phyloP scores from a whole-genome alignment of 2,113 vertebrate genomes.

The Muntiacus muntjak region DNA sequence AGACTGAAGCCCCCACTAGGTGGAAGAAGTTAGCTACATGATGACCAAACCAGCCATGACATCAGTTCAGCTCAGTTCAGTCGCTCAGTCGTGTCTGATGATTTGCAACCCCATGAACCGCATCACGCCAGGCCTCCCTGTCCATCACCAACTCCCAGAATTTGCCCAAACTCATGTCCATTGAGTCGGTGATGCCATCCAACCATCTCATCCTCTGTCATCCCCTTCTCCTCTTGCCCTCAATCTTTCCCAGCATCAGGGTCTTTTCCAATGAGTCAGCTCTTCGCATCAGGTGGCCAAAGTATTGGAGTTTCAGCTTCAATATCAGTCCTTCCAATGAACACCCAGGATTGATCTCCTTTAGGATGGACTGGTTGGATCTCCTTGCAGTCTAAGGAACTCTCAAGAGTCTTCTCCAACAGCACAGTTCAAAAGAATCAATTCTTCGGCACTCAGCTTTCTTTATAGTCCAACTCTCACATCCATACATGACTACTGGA shows the following conservation, averaged over 20 bases:
- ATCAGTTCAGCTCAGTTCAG: background rate
- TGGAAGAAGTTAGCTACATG: background rate
- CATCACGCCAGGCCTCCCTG: background rate
- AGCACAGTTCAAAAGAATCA: background rate
- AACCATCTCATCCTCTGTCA: background rate
- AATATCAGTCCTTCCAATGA: background rate
- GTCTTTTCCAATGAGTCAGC: background rate
- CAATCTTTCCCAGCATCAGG: background rate
- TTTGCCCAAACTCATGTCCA: background rate
- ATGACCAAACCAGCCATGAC: background rate
- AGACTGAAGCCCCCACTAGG: background rate
- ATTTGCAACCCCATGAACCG: background rate
- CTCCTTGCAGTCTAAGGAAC: background rate
- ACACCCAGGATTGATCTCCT: background rate
- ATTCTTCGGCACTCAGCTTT: rapidly evolving
- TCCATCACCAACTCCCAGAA: rapidly evolving
- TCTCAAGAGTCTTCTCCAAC: background rate
- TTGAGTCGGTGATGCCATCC: background rate
- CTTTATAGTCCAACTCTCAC: background rate
- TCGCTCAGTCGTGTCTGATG: rapidly evolving
- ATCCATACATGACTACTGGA: background rate
- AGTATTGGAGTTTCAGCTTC: background rate
- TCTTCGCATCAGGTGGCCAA: background rate
- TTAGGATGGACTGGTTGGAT: background rate
- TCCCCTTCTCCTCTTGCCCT: background rate